phyloP scores from a whole-genome alignment of 2,113 vertebrate species.

The Campylomormyrus numenius region DNA sequence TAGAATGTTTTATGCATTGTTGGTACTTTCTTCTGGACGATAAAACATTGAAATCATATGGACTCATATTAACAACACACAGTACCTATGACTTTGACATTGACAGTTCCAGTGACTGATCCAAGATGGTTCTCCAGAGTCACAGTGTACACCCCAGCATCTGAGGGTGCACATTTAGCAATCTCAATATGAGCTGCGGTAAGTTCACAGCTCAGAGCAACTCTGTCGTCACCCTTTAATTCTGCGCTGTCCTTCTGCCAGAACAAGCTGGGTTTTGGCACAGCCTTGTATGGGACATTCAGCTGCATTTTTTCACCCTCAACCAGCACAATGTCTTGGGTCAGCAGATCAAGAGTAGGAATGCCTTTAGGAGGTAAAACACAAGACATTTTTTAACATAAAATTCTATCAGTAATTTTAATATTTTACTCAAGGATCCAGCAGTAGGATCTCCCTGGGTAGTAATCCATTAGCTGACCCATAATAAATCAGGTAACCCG shows the following conservation, averaged over 20 bases:
- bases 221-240: conserved; percentile 73
- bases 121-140: conserved; percentile 84
- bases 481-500: background rate
- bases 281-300: conserved; percentile 82
- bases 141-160: conserved; percentile 80
- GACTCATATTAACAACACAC: background rate
- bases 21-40: background rate
- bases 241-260: conserved; percentile 89
- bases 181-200: conserved; percentile 75
- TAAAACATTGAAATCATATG: background rate
- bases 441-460: background rate
- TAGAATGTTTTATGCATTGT: background rate
- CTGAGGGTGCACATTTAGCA: conserved; percentile 69
- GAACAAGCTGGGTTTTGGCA: conserved; percentile 78
- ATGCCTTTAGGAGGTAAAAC: conserved; percentile 57
- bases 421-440: background rate
- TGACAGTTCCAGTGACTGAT: conserved; percentile 77
- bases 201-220: conserved; percentile 79
- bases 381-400: background rate
- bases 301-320: conserved; percentile 90
- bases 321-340: conserved; percentile 78
- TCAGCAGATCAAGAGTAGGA: conserved; percentile 78
- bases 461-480: background rate
- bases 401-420: background rate
- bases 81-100: conserved; percentile 95